phyloP scores from a whole-genome alignment of 2,113 vertebrate species.

The Clinocottus analis region DNA sequence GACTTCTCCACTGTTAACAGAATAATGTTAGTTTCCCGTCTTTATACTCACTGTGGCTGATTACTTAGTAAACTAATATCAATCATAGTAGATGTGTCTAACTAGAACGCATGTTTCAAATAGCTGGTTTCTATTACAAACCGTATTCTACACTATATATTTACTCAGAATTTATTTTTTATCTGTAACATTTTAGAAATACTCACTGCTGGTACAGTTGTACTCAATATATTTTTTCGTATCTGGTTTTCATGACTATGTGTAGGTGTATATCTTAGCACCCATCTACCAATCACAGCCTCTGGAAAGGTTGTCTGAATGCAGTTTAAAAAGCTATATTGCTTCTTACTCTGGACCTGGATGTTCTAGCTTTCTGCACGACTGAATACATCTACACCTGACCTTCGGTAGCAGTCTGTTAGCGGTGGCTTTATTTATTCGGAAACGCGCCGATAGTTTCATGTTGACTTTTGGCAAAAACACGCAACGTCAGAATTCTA shows the following conservation, averaged over 20 bases:
- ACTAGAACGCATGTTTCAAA: slow-evolving; percentile 89
- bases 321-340: slow-evolving; percentile 64
- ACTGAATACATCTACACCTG: slow-evolving; percentile 67
- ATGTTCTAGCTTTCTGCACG: slow-evolving; percentile 72
- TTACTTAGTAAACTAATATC: slow-evolving; percentile 66
- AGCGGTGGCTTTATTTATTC: slow-evolving; percentile 76
- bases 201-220: slow-evolving; percentile 99
- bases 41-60: slow-evolving; percentile 58
- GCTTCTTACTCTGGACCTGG: slow-evolving; percentile 71
- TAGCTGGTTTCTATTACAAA: slow-evolving; percentile 99
- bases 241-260: slow-evolving; percentile 84
- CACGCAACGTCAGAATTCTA: slow-evolving; percentile 7
- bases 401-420: slow-evolving; percentile 65
- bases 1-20: slow-evolving; percentile 61
- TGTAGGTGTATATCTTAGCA: slow-evolving; percentile 73
- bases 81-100: slow-evolving; percentile 59
- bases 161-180: slow-evolving; percentile 91
- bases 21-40: slow-evolving; percentile 47
- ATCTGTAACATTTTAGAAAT: slow-evolving; percentile 91
- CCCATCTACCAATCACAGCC: slow-evolving; percentile 83
- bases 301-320: slow-evolving; percentile 86
- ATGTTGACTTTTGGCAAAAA: slow-evolving; percentile 34
- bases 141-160: slow-evolving; percentile 89
- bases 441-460: slow-evolving; percentile 39
- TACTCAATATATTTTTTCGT: slow-evolving; percentile 90